Evolutionary conservation across 2,797 vertebrate species (phyloP).

Genomic region (Pyrocephalus nanus): DNA sequence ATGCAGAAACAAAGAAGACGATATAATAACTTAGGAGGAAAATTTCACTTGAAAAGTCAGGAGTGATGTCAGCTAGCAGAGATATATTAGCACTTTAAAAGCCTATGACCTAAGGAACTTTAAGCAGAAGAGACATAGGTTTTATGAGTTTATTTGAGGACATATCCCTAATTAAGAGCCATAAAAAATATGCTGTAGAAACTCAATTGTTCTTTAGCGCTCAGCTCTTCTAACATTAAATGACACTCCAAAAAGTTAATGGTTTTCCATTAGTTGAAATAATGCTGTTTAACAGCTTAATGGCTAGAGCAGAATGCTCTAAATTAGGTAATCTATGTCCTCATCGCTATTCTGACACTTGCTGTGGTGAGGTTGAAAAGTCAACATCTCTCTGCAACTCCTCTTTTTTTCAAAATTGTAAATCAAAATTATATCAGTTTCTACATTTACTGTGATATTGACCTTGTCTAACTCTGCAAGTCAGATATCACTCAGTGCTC

Average conservation of each 20-base stretch:
- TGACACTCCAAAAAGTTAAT: slow-evolving; percentile 47
- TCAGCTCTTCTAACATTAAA: slow-evolving; percentile 21
- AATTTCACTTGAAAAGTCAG: not conserved
- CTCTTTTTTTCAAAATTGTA: not conserved
- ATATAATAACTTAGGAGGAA: not conserved
- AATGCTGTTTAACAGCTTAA: slow-evolving; percentile 38
- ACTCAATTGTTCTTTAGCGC: not conserved
- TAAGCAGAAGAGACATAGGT: not conserved
- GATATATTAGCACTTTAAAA: slow-evolving; percentile 17
- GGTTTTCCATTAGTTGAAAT: slow-evolving; percentile 57
- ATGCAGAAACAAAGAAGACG: not conserved
- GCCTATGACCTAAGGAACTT: slow-evolving; percentile 21
- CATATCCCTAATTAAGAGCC: slow-evolving; percentile 22
- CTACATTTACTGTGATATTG: not conserved
- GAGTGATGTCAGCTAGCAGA: not conserved
- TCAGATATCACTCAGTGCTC: not conserved
- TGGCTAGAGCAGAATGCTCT: not conserved
- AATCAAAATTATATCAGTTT: slow-evolving; percentile 4
- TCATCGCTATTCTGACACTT: not conserved
- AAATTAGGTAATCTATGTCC: slow-evolving; percentile 40
- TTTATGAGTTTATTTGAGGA: slow-evolving; percentile 53
- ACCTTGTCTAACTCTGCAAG: not conserved
- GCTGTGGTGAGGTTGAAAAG: slow-evolving; percentile 26
- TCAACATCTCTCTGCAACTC: not conserved
- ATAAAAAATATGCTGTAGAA: slow-evolving; percentile 42